A percentile compares a stretch with the other conserved stretches of the same genome.
These are phyloP conservation scores for Phortica magna DNA, from an alignment of 2,888 invertebrate species.

Conservation along the genomic window DNA sequence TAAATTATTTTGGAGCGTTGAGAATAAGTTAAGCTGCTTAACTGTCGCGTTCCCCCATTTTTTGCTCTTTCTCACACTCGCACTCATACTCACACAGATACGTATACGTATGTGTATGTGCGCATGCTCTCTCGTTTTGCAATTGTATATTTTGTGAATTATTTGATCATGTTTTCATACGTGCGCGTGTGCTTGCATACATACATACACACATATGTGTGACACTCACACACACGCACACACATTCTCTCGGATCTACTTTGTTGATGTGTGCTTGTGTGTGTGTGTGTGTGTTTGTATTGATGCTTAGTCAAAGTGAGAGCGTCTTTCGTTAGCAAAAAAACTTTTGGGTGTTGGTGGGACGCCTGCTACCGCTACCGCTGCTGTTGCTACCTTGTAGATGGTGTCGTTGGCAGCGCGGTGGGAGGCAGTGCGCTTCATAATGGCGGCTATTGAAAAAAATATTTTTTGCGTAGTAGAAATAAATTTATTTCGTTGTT, in stretches of 20 bases:
- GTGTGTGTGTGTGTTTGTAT: conserved; percentile 24
- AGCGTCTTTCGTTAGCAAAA: conserved; percentile 38
- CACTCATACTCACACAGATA: too few relatives aligned
- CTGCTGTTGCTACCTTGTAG: conserved; percentile 45
- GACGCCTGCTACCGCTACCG: conserved; percentile 52
- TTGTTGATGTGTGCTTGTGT: conserved; percentile 13
- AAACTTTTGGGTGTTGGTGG: conserved; percentile 28
- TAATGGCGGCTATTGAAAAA: conserved; percentile 66
- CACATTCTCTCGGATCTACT: background rate
- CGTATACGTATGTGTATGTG: conserved; percentile 37
- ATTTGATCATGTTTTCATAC: background rate
- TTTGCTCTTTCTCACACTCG: conserved; percentile 40
- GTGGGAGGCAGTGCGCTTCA: conserved; percentile 50
- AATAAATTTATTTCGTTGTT: conserved; percentile 58
- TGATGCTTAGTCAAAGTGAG: background rate
- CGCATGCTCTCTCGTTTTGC: conserved; percentile 57
- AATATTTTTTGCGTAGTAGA: conserved; percentile 65
- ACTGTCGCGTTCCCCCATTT: conserved; percentile 16
- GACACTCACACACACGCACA: conserved; percentile 11
- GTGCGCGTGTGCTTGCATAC: background rate
- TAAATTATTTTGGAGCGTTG: background rate
- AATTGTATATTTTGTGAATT: conserved; percentile 41
- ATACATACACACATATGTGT: background rate
- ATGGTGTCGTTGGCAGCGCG: conserved; percentile 33
- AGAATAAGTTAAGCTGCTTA: background rate